Conservation (phyloP, 2,113 vertebrate species). For the Meleagris gallopavo region DNA sequence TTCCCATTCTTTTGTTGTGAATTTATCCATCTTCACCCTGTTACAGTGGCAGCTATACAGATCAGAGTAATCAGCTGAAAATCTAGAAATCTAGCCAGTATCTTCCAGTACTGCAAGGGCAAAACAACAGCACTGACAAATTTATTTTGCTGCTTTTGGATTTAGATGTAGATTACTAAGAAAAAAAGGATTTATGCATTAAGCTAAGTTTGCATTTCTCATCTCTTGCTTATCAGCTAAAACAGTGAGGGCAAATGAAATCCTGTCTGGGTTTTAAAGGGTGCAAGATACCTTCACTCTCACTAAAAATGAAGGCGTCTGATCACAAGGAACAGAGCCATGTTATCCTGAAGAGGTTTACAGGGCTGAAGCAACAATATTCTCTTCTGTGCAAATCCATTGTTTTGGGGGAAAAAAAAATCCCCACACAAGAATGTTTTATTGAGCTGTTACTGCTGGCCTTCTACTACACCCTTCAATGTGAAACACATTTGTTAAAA, state of each 20-base stretch:
- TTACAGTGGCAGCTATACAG: neutral
- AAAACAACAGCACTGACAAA: neutral
- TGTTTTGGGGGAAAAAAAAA: neutral
- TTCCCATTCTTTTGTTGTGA: neutral
- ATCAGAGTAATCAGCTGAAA: neutral
- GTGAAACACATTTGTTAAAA: neutral
- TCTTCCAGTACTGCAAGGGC: neutral
- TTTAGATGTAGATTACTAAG: neutral
- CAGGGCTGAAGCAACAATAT: neutral
- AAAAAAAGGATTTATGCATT: neutral
- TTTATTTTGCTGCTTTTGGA: neutral
- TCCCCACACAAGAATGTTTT: neutral
- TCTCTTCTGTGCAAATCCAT: neutral
- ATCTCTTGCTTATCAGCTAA: neutral
- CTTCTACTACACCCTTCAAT: neutral
- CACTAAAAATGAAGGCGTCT: neutral
- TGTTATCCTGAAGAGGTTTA: neutral
- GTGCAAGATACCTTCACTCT: neutral
- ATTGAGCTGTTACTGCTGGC: neutral
- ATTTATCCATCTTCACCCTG: neutral
- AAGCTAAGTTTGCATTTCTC: conserved; percentile 1
- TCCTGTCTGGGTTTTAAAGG: neutral
- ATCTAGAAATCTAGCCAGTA: neutral
- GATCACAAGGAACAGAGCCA: neutral
- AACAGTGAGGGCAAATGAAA: neutral